Evolutionary conservation across 2,888 invertebrate species (phyloP), one percentile per base, ranked within the genome.

Genomic region (Coelogynopora nodosa): DNA sequence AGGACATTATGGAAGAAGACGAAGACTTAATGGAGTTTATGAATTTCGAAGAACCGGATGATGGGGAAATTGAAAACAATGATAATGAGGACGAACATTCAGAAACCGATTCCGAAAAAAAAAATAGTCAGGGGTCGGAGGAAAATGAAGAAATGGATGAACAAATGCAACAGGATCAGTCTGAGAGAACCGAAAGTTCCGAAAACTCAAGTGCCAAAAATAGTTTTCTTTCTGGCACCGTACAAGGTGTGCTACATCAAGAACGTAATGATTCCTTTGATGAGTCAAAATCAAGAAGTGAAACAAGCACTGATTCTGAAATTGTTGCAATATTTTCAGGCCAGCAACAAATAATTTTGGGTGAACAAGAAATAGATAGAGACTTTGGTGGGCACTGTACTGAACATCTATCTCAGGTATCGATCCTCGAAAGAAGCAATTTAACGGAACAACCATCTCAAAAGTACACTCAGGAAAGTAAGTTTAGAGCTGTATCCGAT

Each of bases 1-100:
- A 74, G 23, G 74, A 74, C 2, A 74, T 74, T 26, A 74, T 74
- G 74, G 74, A 74, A 23, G 74, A 74, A 26, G 74, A 74, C 74
- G 74, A 74, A 74, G 74, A 74, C 23, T 26, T 74, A 74, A 74
- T 74, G 74, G 74, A 74, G 2, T 10, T 26, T 26, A 74, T 74
- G 74, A 23, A 10, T 23, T 74, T 74, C 23, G 74, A 74, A 26
- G 74, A 74, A 74, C 74, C 74, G 2, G 74, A 74, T 26, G 74
- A 74, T 74, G 49, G 18, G 49, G 74, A 74, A 5, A 26, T n/a
- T n/a, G 74, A 74, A 26, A 26, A 74, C 74, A 13, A n/a, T 2
- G 74, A 74, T 13, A n/a, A 74, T 74, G 74, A 26, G 5, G 74
- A 49, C 49, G 49, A 49, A 49, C 5, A 49, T 49, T 49, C 49